phyloP scores from a whole-genome alignment of 2,888 invertebrate genomes.

The Catocala fraxini region DNA sequence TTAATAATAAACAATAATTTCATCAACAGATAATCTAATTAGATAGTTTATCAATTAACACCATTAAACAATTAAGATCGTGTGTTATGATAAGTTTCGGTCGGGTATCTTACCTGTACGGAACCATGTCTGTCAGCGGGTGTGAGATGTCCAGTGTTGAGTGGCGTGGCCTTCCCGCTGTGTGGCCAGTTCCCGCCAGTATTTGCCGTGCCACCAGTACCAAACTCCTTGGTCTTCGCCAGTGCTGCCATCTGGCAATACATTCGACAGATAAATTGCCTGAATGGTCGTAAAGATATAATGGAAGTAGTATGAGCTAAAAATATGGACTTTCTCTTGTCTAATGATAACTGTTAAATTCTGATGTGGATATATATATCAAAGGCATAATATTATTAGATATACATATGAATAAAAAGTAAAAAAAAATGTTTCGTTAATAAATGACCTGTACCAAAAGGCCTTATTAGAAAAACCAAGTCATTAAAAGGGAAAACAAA shows the following conservation, averaged over 20 bases:
- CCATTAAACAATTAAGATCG: too few species aligned
- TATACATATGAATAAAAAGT: neutral
- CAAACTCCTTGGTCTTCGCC: slow-evolving; percentile 76
- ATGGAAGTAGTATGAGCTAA: neutral
- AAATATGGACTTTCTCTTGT: neutral
- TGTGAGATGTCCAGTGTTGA: slow-evolving; percentile 94
- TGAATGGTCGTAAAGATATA: slow-evolving; percentile 6
- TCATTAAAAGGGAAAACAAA: slow-evolving; percentile 17
- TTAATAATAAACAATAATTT: too few species aligned
- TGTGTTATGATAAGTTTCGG: too few species aligned
- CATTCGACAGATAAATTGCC: slow-evolving; percentile 13
- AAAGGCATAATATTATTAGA: slow-evolving; percentile 1
- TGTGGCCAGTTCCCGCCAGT: slow-evolving; percentile 93
- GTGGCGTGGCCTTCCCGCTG: slow-evolving; percentile 94
- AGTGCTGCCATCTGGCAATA: slow-evolving; percentile 57
- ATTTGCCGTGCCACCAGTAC: slow-evolving; percentile 89
- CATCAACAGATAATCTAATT: too few species aligned
- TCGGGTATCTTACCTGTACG: slow-evolving; percentile 91
- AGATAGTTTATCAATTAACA: too few species aligned
- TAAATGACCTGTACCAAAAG: slow-evolving; percentile 34
- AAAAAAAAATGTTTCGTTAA: neutral
- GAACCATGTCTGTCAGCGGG: slow-evolving; percentile 99
- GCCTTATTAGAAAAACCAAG: slow-evolving; percentile 17
- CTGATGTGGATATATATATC: neutral
- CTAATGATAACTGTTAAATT: neutral